Evolutionary conservation across 1,140 invertebrate species (phyloP), one percentile per base, ranked within the genome.

Genomic region (Lanistes nyassanus): DNA sequence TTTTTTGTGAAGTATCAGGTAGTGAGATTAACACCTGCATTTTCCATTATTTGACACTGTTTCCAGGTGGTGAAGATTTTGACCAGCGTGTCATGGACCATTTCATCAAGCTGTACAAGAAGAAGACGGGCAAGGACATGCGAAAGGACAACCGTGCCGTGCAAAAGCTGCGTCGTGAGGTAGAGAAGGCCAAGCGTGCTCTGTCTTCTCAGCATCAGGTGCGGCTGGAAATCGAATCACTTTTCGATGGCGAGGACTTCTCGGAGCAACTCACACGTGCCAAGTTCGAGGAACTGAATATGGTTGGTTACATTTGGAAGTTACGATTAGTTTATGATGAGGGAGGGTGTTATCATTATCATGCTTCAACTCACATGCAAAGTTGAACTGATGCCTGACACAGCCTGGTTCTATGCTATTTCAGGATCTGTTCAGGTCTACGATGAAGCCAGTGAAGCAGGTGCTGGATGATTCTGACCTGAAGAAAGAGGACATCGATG

Each of bases 281-380:
- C 84, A 99, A 99, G 91, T 99, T 99, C 88, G 98, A 99, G 89
- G 98, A 99, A 90, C 91, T 99, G 85, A 99, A 99, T 92, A 97
- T 99, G 95, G 92, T 91, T 82, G 79, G 85, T 79, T n/a, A 9
- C 42, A 6, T 42, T 42, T n/a, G n/a, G n/a, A n/a, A n/a, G n/a
- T n/a, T n/a, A n/a, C n/a, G n/a, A n/a, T n/a, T n/a, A n/a, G n/a
- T n/a, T n/a, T n/a, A n/a, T n/a, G n/a, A n/a, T n/a, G n/a, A n/a
- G n/a, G n/a, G n/a, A n/a, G n/a, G n/a, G n/a, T n/a, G n/a, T n/a
- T n/a, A n/a, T n/a, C n/a, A n/a, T n/a, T n/a, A 47, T 2, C 42
- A 13, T 47, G 42, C 2, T 47, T 47, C 19, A 1, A 47, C 19
- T 9, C 19, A 13, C 1, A 47, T 13, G 42, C 9, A 0, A 47